phyloP scores from a whole-genome alignment of 2,113 vertebrate genomes.

The Lucifuga dentata region DNA sequence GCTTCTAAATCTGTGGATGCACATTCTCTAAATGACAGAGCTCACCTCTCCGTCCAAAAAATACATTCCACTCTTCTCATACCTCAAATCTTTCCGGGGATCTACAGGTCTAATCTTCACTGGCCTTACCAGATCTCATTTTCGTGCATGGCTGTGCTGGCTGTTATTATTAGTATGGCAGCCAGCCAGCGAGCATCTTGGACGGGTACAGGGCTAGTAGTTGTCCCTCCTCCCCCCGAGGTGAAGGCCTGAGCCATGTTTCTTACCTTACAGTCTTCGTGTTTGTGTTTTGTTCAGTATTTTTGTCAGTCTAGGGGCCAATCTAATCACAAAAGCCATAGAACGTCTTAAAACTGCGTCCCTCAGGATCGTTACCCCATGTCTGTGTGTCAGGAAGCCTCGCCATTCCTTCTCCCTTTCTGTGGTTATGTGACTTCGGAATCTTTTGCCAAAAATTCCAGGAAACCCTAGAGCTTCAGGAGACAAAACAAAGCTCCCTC shows the following conservation, averaged over 20 bases:
- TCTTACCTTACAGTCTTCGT: slow-evolving; percentile 22
- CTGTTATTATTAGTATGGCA: slow-evolving; percentile 75
- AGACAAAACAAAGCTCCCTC: slow-evolving; percentile 75
- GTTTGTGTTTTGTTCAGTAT: slow-evolving; percentile 24
- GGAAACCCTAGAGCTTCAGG: slow-evolving; percentile 75
- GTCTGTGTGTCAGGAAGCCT: slow-evolving; percentile 28
- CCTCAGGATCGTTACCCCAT: slow-evolving; percentile 46
- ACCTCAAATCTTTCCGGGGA: slow-evolving; percentile 54
- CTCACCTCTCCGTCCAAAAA: slow-evolving; percentile 53
- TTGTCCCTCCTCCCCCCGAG: slow-evolving; percentile 6
- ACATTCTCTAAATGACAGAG: slow-evolving; percentile 50
- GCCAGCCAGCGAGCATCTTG: slow-evolving; percentile 48
- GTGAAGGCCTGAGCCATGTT: slow-evolving; percentile 29
- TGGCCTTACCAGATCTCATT: slow-evolving; percentile 61
- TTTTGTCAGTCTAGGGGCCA: slow-evolving; percentile 16
- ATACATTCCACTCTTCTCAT: slow-evolving; percentile 61
- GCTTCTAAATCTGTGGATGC: slow-evolving; percentile 44
- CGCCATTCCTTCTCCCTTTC: slow-evolving; percentile 46
- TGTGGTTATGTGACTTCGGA: slow-evolving; percentile 67
- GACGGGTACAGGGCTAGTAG: slow-evolving; percentile 36
- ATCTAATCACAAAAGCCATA: slow-evolving; percentile 17
- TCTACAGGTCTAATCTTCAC: slow-evolving; percentile 51
- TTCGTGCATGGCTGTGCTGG: slow-evolving; percentile 67
- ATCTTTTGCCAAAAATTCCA: slow-evolving; percentile 71
- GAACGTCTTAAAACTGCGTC: slow-evolving; percentile 28